Conservation (phyloP, 2,888 invertebrate genomes). For the Abrostola triplasia region DNA sequence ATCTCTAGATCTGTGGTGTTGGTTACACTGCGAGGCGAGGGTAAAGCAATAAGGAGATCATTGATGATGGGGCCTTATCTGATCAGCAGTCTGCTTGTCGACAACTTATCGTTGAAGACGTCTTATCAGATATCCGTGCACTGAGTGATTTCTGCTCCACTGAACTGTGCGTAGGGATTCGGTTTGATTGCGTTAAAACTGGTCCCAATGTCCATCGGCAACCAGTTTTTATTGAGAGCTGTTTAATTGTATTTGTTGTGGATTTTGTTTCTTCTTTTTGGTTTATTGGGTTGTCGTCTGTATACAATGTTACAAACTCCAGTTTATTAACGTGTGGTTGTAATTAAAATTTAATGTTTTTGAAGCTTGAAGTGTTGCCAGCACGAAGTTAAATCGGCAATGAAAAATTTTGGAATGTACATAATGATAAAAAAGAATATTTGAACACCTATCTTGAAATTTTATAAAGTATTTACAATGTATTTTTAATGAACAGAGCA, state of each 20-base stretch:
- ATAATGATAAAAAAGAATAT: no score
- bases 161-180: conserved; percentile 64
- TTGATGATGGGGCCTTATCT: conserved; percentile 63
- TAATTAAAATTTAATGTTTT: neutral
- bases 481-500: no score
- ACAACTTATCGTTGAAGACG: conserved; percentile 68
- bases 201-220: conserved; percentile 29
- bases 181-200: conserved; percentile 70
- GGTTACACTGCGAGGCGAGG: conserved; percentile 69
- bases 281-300: neutral
- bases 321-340: neutral
- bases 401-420: no score
- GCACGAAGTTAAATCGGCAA: no score
- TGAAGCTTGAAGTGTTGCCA: no score
- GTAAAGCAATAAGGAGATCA: conserved; percentile 53
- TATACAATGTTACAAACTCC: neutral
- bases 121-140: conserved; percentile 69
- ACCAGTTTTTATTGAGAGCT: conserved; percentile 45
- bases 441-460: no score
- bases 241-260: conserved; percentile 44
- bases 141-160: conserved; percentile 68
- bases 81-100: conserved; percentile 69
- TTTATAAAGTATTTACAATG: no score
- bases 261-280: conserved; percentile 36
- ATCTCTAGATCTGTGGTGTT: conserved; percentile 74